Evolutionary conservation across 1,140 invertebrate species (phyloP), one percentile per base, ranked within the genome.

Genomic region (Anastatus disparis): DNA sequence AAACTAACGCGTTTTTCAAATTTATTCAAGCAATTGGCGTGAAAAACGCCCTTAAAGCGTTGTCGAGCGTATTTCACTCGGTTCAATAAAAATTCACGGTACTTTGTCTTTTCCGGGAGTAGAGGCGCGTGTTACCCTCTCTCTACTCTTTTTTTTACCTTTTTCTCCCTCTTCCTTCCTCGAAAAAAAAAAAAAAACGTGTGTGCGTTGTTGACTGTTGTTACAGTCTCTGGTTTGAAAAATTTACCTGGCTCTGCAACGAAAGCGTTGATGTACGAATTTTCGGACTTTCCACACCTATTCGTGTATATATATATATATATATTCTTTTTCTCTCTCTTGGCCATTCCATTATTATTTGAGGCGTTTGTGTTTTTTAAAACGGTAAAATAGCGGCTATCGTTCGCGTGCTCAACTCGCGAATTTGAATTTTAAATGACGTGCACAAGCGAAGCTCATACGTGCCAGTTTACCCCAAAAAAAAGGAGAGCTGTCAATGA

Each of bases 1-100:
- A 4, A 26, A 24, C 9, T n/a, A 15, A 29, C 13, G 50, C 26
- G 26, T 64, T 71, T 71, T 56, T 58, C 17, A 64, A 71, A 58
- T 71, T 71, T 71, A 71, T 71, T 64, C 69, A 58, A 56, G 69
- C 69, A 64, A 64, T 64, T 50, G 69, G 50, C 52, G 61, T 71
- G 52, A 63, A 64, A 70, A 64, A 64, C 53, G 59, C 52, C 61
- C 52, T 71, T 71, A 58, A 71, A 64, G 61, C 42, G n/a, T 64
- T 64, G 46, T 71, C 59, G 44, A 71, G 61, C 29, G 69, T 58
- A 71, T 71, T 71, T 71, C 61, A 61, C 48, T 55, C 48, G 27
- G 26, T 44, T 62, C 58, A n/a, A 70, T 70, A 70, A 70, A 69
- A 70, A 70, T 63, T 70, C 58, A 70, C 58, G 29, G 42, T 52